Evolutionary conservation across 2,888 invertebrate species (phyloP).

Genomic region (Drosophila nigritarsus): DNA sequence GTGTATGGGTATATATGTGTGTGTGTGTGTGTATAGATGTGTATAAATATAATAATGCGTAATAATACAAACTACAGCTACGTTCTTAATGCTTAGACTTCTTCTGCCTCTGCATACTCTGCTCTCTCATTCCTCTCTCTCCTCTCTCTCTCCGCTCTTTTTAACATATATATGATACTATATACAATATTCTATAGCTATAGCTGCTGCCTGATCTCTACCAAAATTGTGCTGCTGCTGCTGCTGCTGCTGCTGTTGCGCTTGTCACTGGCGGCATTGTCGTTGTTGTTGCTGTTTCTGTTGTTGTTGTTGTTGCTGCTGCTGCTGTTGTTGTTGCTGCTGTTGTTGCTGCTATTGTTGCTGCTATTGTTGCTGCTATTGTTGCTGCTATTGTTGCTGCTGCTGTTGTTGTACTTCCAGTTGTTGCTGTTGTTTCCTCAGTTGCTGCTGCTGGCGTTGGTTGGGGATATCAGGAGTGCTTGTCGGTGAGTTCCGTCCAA

Average conservation of each 20-base stretch:
- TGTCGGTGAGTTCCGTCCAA: slow-evolving; percentile 90
- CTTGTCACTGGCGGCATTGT: slow-evolving; percentile 20
- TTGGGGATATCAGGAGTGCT: slow-evolving; percentile 85
- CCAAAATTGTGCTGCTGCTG: slow-evolving; percentile 64
- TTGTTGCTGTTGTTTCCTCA: slow-evolving; percentile 5
- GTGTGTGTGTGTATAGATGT: slow-evolving; percentile 33
- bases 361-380: slow-evolving; percentile 54
- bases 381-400: not conserved
- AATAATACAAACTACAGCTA: slow-evolving; percentile 62
- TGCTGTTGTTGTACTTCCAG: slow-evolving; percentile 3
- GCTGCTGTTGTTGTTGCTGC: not conserved
- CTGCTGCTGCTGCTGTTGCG: slow-evolving; percentile 46
- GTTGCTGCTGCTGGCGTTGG: slow-evolving; percentile 16
- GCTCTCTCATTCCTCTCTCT: not conserved
- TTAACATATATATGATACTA: slow-evolving; percentile 33
- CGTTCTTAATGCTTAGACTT: slow-evolving; percentile 21
- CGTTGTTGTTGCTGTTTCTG: slow-evolving; percentile 8
- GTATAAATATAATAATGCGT: slow-evolving; percentile 48
- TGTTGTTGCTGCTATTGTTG: slow-evolving; percentile 58
- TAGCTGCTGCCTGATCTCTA: slow-evolving; percentile 37
- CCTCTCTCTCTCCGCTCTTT: not conserved
- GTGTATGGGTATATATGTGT: slow-evolving; percentile 9
- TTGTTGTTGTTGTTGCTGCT: slow-evolving; percentile 25
- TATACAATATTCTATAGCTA: slow-evolving; percentile 55
- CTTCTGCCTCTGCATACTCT: not conserved